phyloP scores from a whole-genome alignment of 1,140 invertebrate species.

The Lepidotrigona ventralis region DNA sequence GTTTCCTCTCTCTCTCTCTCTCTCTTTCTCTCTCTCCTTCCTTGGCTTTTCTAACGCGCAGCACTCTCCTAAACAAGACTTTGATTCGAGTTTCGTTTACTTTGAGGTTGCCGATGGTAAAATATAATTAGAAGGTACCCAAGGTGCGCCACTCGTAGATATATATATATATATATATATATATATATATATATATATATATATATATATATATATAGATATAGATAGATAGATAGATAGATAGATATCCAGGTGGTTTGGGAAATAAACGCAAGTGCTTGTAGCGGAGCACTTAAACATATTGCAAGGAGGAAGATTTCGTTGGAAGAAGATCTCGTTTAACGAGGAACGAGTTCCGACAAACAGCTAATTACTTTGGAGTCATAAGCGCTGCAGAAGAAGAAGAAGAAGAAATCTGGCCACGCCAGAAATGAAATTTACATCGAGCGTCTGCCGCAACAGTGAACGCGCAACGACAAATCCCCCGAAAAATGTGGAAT shows the following conservation, averaged over 20 bases:
- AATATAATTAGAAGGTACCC: conserved; percentile 65
- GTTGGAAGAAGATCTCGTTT: not conserved
- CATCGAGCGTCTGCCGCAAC: not conserved
- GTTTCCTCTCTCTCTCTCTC: conserved; percentile 5
- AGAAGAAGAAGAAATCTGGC: too few relatives aligned
- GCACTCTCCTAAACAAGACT: conserved; percentile 47
- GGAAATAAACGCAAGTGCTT: conserved; percentile 39
- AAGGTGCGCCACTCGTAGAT: conserved; percentile 21
- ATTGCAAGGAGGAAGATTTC: conserved; percentile 20
- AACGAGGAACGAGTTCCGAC: not conserved
- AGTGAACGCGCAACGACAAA: not conserved
- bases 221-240: too few relatives aligned
- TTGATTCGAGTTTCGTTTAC: conserved; percentile 68
- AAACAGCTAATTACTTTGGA: not conserved
- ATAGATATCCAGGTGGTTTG: conserved; percentile 4
- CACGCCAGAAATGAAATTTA: too few relatives aligned
- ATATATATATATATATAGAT: too few relatives aligned
- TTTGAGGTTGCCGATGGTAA: conserved; percentile 53
- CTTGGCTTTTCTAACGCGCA: conserved; percentile 6
- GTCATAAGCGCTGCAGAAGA: not conserved
- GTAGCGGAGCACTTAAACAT: conserved; percentile 28
- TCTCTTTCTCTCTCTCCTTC: conserved; percentile 42
- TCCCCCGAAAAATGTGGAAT: not conserved
- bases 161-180: not conserved
- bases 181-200: too few relatives aligned